Evolutionary conservation across 2,888 invertebrate species (phyloP).

Genomic region (Linyphia triangularis): DNA sequence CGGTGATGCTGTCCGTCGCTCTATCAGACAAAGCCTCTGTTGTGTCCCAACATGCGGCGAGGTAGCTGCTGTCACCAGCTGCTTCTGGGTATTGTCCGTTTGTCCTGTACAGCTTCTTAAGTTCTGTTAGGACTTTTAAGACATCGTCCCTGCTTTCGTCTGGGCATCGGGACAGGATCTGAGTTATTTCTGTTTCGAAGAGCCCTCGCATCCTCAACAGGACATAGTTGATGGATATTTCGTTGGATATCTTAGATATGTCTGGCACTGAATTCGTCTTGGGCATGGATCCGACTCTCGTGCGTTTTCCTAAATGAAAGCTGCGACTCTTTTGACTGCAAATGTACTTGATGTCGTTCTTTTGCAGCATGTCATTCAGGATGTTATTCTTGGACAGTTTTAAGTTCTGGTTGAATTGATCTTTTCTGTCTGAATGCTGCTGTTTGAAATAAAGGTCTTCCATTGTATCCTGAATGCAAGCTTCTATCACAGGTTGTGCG

Average conservation of each 20-base stretch:
- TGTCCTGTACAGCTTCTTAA: conserved; percentile 1
- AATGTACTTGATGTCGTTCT: neutral
- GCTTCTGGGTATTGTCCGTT: neutral
- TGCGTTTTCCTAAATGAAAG: neutral
- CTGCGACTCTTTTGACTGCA: neutral
- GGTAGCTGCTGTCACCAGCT: neutral
- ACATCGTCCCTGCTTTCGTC: neutral
- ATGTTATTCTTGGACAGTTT: neutral
- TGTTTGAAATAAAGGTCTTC: conserved; percentile 10
- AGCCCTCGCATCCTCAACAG: conserved; percentile 16
- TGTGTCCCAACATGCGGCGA: neutral
- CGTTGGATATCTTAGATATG: conserved; percentile 1
- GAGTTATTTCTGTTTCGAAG: neutral
- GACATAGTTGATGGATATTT: neutral
- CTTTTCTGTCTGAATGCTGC: neutral
- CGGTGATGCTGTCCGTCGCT: neutral
- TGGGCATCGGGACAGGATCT: neutral
- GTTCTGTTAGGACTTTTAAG: conserved; percentile 13
- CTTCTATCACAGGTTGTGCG: neutral
- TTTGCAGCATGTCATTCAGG: neutral
- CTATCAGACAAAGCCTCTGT: neutral
- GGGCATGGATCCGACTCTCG: neutral
- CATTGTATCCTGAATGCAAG: neutral
- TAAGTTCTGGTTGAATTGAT: neutral
- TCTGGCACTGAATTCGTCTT: conserved; percentile 8